Conservation (phyloP, 2,113 vertebrate genomes). For the Mystacornis crossleyi region DNA sequence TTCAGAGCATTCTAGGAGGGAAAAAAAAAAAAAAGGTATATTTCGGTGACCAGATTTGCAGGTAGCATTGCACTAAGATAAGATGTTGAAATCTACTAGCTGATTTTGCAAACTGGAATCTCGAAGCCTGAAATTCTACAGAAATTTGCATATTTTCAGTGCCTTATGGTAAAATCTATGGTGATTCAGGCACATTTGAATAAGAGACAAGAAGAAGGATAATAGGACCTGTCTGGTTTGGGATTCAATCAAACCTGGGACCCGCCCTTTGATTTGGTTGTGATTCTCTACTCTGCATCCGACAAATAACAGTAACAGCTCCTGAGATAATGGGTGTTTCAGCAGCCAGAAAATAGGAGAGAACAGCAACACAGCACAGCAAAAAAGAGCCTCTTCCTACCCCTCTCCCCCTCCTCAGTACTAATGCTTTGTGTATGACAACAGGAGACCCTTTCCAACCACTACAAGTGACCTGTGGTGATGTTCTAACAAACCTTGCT, state of each 20-base stretch:
- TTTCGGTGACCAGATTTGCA: neutral
- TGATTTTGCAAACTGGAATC: neutral
- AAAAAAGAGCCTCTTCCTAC: neutral
- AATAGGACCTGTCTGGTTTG: slow-evolving; percentile 30
- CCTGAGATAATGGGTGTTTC: neutral
- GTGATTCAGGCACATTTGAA: neutral
- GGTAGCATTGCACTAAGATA: neutral
- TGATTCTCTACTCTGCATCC: neutral
- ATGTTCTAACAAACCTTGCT: neutral
- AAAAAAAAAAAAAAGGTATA: too few species aligned
- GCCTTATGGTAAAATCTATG: neutral
- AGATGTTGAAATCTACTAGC: neutral
- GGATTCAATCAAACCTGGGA: slow-evolving; percentile 19
- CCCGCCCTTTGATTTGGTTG: neutral
- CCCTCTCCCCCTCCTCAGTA: neutral
- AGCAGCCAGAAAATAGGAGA: slow-evolving; percentile 7
- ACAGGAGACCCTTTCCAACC: neutral
- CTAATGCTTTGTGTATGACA: neutral
- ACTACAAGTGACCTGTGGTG: neutral
- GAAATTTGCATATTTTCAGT: slow-evolving; percentile 18
- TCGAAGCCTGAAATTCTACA: neutral
- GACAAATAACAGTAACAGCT: neutral
- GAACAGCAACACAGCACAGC: neutral
- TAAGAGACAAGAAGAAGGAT: slow-evolving; percentile 30
- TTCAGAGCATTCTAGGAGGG: neutral